Base-by-base conservation (phyloP, 2,888 invertebrate genomes). In the Drosophila longiperda region DNA sequence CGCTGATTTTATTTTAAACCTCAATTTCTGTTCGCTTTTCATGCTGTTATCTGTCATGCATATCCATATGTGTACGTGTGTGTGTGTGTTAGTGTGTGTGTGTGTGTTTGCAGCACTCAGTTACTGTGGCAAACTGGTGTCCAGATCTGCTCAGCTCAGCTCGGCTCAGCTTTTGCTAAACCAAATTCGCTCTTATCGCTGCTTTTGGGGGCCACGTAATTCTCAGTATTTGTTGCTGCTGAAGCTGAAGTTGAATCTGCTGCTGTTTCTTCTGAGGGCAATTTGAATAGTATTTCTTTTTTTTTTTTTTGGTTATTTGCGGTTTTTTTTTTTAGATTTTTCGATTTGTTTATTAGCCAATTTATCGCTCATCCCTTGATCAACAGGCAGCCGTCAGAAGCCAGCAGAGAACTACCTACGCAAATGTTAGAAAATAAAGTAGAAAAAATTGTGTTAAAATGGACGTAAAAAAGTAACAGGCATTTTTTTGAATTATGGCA, bases 41-140 rank as follows among this genome's bases (percentile, higher is more conserved):
- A 66, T 67, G 73, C 65, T 75, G 75, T 81, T 81, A 81, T 81
- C 80, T 81, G 73, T 79, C 82, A 81, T 82, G 82, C 82, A 81
- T 82, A 81, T 81, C 80, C 80, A 79, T 78, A 73, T 63, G 54
- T 54, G 38, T 20, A 20, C 20, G 23, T 29, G 38, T 71, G 49
- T 73, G 53, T 58, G 45, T 32, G 38, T n/a, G 40, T 32, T 20
- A 15, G 38, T 32, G 45, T 54, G 59, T 33, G 33, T 53, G 55
- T 55, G 54, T 58, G 52, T 38, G 60, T 63, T 48, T 57, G 42
- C 62, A 66, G 53, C 66, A 45, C 58, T 69, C 34, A 53, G 61
- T 38, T 55, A 66, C 73, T 55, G 63, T 32, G 68, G 59, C 71
- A 64, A 59, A 38, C 73, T 72, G 64, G 52, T 77, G 72, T 66